These are phyloP conservation scores for Monomorium pharaonis DNA, from an alignment of 1,140 invertebrate species.

Conservation along the genomic window DNA sequence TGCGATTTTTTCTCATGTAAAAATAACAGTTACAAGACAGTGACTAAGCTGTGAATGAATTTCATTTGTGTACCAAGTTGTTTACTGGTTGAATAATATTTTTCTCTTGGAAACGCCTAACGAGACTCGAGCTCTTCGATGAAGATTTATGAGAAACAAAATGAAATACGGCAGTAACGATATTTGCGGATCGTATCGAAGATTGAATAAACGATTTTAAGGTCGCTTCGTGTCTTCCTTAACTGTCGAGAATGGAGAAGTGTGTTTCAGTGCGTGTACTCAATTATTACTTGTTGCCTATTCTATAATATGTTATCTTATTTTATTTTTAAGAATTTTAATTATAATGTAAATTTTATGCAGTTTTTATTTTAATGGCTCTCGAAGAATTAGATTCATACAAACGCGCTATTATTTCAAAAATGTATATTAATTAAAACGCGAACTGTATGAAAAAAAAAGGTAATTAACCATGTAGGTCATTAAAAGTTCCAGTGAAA, in stretches of 20 bases:
- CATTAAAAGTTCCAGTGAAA: neutral
- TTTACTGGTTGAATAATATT: conserved; percentile 4
- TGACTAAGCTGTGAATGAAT: neutral
- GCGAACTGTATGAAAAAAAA: neutral
- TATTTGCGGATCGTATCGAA: neutral
- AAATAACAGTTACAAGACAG: neutral
- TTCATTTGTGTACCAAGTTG: neutral
- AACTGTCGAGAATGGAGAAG: neutral
- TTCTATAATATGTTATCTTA: neutral
- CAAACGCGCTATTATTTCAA: neutral
- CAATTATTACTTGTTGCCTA: neutral
- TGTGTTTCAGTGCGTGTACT: neutral
- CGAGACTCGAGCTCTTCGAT: conserved; percentile 3
- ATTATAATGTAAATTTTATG: neutral
- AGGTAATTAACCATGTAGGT: neutral
- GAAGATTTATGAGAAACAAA: conserved; percentile 7
- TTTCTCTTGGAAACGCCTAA: conserved; percentile 56
- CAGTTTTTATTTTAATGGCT: neutral
- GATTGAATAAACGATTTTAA: conserved; percentile 3
- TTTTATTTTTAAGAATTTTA: neutral
- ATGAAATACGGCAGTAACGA: neutral
- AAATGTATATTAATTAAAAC: neutral
- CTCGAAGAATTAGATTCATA: neutral
- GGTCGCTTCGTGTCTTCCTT: neutral
- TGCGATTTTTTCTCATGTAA: neutral